Evolutionary conservation across 2,113 vertebrate species (phyloP).

Genomic region (Ctenodactylus gundi): DNA sequence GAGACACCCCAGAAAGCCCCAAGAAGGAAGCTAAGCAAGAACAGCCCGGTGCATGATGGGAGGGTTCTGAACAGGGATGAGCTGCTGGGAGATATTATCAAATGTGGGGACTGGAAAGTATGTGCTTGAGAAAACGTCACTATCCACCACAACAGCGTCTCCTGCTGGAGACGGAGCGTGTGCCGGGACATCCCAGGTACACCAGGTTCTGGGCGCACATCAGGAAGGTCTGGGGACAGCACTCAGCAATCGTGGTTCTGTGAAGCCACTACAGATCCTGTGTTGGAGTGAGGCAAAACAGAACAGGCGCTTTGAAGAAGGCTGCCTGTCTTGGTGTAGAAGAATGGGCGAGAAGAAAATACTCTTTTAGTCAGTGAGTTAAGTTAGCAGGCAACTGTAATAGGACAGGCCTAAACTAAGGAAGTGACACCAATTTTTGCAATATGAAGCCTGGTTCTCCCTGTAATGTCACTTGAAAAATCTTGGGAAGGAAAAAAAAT

Average conservation of each 20-base stretch:
- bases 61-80: neutral
- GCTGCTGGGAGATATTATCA: fast-evolving
- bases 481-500: neutral
- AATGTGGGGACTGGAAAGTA: neutral
- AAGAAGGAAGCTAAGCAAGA: neutral
- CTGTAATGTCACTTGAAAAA: neutral
- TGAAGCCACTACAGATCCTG: neutral
- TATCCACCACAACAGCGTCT: fast-evolving
- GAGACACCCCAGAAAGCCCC: neutral
- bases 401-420: neutral
- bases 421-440: neutral
- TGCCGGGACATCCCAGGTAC: neutral
- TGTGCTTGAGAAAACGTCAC: neutral
- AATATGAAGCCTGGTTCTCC: neutral
- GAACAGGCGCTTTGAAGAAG: neutral
- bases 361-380: neutral
- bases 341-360: neutral
- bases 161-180: neutral
- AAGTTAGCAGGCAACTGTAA: neutral
- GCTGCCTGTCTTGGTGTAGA: neutral
- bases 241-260: neutral
- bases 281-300: neutral
- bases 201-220: neutral
- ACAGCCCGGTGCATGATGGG: neutral
- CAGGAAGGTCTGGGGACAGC: neutral